Percentiles rank a stretch among this genome's conserved stretches.
Evolutionary conservation across 2,888 invertebrate species (phyloP).

Genomic region (Bellardia pandia): DNA sequence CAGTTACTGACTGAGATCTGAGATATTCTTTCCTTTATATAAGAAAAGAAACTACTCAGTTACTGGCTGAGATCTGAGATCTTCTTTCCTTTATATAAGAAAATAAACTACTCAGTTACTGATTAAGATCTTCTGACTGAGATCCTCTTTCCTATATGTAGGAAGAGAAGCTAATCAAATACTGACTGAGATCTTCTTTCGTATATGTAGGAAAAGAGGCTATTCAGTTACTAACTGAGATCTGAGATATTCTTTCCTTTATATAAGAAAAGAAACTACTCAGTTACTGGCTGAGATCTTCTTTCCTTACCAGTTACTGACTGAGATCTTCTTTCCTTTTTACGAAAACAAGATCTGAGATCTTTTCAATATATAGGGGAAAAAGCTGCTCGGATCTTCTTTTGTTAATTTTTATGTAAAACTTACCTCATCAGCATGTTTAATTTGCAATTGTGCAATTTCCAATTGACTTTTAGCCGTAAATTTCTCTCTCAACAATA

Average conservation of each 20-base stretch:
- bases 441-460: constrained; percentile 86
- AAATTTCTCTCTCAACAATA: constrained; percentile 89
- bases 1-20: neutral
- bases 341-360: neutral
- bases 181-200: too few relatives aligned
- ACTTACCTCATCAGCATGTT: constrained; percentile 87
- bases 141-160: neutral
- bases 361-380: too few relatives aligned
- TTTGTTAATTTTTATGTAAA: too few relatives aligned
- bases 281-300: too few relatives aligned
- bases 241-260: too few relatives aligned
- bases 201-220: neutral
- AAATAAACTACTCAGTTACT: too few relatives aligned
- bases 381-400: too few relatives aligned
- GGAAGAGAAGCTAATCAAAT: neutral
- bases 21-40: neutral
- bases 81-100: too few relatives aligned
- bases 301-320: too few relatives aligned
- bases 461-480: constrained; percentile 88
- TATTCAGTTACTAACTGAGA: neutral
- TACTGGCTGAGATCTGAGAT: neutral
- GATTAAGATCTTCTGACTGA: too few relatives aligned
- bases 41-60: neutral
- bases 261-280: too few relatives aligned
- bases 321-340: neutral